Evolutionary conservation across 2,797 vertebrate species (phyloP), one percentile per base, ranked within the genome.

Genomic region (Chromis chromis): DNA sequence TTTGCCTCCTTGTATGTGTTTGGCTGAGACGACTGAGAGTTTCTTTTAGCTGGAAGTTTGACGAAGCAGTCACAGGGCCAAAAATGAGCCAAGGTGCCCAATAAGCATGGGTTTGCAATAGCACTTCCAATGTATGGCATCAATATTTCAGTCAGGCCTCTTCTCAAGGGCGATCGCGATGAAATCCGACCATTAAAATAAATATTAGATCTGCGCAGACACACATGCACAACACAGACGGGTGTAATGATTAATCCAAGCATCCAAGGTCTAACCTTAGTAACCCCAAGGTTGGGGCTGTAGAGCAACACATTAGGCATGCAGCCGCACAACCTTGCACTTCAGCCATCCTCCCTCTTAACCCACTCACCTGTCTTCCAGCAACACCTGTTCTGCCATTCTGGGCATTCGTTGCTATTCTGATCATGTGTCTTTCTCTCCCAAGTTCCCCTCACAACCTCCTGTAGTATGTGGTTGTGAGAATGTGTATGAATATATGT

Each of bases 351-450:
- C 74, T 79, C 67, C 48, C 73, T 69, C 81, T 84, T 70, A 59
- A 66, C 81, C 70, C 61, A 50, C 77, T 93, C 90, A 91, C 90
- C 89, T 89, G 84, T 88, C 84, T 88, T 76, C 74, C 76, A 83
- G 70, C 79, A 81, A 86, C 89, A 90, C 87, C 86, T 93, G 83
- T 74, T 87, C 74, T 81, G 75, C 65, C 79, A 61, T 79, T 82
- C 84, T 70, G 61, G 56, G 62, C 54, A 24, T 81, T 86, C 86
- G 93, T 93, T 85, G 57, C 83, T 89, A 93, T 94, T 94, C 91
- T 21, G 53, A 86, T 85, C 91, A 88, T 78, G 81, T 48, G n/a
- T 86, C 65, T 58, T 78, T 70, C 76, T 67, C 79, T 85, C 74
- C 52, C 61, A n/a, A 74, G 70, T 80, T 36, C 75, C 72, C 79